Evolutionary conservation across 2,797 vertebrate species (phyloP).

Genomic region (Remorina albescens): DNA sequence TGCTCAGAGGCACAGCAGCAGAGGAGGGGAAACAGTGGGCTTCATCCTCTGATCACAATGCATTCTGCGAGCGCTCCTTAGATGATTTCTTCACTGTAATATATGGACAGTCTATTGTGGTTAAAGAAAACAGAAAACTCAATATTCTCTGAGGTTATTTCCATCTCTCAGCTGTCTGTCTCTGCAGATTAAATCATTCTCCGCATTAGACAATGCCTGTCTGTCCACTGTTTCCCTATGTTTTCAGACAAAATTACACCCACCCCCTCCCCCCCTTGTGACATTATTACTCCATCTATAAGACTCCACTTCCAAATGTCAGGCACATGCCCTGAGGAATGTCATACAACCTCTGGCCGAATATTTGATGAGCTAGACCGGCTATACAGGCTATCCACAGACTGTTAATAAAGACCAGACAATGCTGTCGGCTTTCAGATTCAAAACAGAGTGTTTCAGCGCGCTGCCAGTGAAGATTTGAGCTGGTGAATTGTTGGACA

Average conservation of each 20-base stretch:
- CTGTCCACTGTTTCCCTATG: conserved; percentile 49
- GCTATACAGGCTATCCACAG: conserved; percentile 45
- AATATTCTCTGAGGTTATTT: conserved; percentile 63
- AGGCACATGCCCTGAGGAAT: conserved; percentile 75
- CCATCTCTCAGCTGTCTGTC: conserved; percentile 40
- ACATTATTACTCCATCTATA: conserved; percentile 81
- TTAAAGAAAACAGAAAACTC: conserved; percentile 50
- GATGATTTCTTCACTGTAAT: conserved; percentile 18
- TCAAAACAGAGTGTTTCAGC: conserved; percentile 50
- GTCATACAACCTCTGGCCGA: conserved; percentile 71
- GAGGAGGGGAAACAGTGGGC: not conserved
- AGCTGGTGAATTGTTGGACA: conserved; percentile 31
- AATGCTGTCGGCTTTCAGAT: conserved; percentile 54
- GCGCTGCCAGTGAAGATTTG: conserved; percentile 56
- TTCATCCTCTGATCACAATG: conserved; percentile 26
- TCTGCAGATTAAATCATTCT: conserved; percentile 64
- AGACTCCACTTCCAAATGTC: conserved; percentile 81
- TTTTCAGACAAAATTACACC: conserved; percentile 66
- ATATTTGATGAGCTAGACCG: conserved; percentile 69
- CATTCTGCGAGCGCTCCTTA: conserved; percentile 26
- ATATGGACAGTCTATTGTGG: conserved; percentile 16
- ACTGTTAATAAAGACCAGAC: conserved; percentile 78
- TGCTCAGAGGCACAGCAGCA: not conserved
- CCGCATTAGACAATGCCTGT: conserved; percentile 57
- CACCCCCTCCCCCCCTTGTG: conserved; percentile 43